These are phyloP conservation scores for Drosophila multiciliata DNA, from an alignment of 2,888 invertebrate species.

Conservation along the genomic window DNA sequence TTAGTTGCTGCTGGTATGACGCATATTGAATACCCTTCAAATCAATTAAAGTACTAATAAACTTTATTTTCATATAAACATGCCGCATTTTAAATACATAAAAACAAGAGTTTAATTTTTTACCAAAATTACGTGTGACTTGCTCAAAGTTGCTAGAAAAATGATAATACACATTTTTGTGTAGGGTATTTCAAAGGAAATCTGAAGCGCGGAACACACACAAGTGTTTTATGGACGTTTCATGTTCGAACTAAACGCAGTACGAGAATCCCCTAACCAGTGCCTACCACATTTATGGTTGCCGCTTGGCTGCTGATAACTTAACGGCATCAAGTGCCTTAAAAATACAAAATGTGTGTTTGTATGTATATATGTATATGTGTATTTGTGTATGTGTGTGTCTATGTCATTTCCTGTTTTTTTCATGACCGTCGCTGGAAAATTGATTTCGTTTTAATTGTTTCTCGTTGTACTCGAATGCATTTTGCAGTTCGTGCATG, in stretches of 20 bases:
- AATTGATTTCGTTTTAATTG: constrained; percentile 68
- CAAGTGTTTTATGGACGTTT: constrained; percentile 62
- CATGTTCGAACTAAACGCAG: constrained; percentile 52
- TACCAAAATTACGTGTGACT: background rate
- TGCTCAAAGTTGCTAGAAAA: background rate
- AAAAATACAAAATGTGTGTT: constrained; percentile 38
- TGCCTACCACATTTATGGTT: constrained; percentile 61
- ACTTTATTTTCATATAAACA: background rate
- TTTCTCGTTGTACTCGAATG: constrained; percentile 65
- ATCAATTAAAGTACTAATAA: background rate
- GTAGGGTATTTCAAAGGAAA: constrained; percentile 18
- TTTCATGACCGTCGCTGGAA: constrained; percentile 53
- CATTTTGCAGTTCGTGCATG: constrained; percentile 66
- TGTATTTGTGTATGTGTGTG: constrained; percentile 10
- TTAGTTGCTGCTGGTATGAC: background rate
- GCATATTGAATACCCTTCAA: constrained; percentile 16
- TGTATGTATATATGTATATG: constrained; percentile 6
- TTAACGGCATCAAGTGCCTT: constrained; percentile 59
- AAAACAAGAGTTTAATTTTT: background rate
- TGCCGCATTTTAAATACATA: background rate
- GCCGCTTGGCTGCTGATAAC: constrained; percentile 59
- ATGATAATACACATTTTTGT: background rate
- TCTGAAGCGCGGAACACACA: constrained; percentile 30
- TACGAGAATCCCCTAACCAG: constrained; percentile 8
- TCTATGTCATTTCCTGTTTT: constrained; percentile 49